Percentiles rank a stretch among this genome's conserved stretches.
These are phyloP conservation scores for Albula glossodonta DNA, from an alignment of 2,113 vertebrate species.

Conservation along the genomic window DNA sequence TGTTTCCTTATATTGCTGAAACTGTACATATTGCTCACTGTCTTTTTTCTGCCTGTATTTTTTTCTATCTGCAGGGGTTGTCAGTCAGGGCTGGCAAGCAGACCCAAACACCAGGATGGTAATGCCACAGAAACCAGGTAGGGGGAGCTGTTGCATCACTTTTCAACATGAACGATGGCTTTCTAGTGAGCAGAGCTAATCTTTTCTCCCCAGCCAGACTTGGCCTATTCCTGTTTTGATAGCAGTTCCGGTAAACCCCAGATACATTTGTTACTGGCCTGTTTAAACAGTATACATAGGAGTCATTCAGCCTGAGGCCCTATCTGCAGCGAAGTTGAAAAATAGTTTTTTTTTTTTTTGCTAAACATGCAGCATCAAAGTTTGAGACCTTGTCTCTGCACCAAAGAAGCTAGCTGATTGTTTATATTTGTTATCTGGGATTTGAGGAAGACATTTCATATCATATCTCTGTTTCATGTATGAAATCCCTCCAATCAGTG, in stretches of 20 bases:
- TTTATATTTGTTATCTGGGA: background rate
- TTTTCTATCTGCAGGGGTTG: slow-evolving; percentile 71
- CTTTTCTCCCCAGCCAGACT: background rate
- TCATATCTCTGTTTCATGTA: background rate
- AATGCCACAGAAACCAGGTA: slow-evolving; percentile 95
- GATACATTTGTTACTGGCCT: background rate
- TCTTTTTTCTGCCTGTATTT: background rate
- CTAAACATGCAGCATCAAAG: background rate
- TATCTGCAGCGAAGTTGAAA: background rate
- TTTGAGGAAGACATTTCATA: background rate
- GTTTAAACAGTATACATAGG: slow-evolving; percentile 8
- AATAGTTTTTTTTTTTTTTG: background rate
- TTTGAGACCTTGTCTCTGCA: background rate
- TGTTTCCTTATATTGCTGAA: background rate
- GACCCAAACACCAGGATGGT: slow-evolving; percentile 93
- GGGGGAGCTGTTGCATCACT: slow-evolving; percentile 67
- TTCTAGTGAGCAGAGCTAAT: background rate
- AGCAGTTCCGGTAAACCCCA: background rate
- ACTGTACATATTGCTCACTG: background rate
- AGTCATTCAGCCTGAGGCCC: background rate
- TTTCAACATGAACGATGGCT: fast-evolving
- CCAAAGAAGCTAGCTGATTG: background rate
- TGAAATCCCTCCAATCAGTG: background rate
- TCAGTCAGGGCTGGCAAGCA: slow-evolving; percentile 94
- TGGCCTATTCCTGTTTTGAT: background rate